Base-by-base conservation (phyloP, 2,888 invertebrate species). In the Drosophila flavopinicola region DNA sequence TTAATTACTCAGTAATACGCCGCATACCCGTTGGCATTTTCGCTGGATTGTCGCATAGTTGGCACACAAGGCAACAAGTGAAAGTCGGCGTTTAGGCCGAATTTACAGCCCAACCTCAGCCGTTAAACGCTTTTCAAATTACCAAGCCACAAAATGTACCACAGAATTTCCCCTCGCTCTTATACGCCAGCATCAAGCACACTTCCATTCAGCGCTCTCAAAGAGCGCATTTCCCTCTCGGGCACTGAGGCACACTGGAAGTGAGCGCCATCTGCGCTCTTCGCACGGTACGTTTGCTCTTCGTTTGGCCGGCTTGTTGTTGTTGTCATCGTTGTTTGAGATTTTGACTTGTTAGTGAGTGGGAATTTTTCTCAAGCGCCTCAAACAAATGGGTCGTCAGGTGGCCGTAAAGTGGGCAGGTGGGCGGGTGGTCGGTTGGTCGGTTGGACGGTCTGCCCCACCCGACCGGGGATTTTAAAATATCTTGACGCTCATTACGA, bases 201-300 rank as follows among this genome's bases (percentile, higher is more conserved):
- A 15, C 35, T 84, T 80, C 80, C 80, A 80, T 77, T 80, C 85
- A 80, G 80, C 79, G 23, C 33, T 23, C n/a, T 6, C 3, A 30
- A 72, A 77, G 84, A 79, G 82, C 15, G 59, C 72, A 78, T 72
- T 69, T 72, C 83, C 85, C 58, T 5, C 11, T 9, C n/a, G 5
- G 2, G 3, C n/a, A 10, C 27, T 41, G 6, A 23, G 0, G 20
- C 20, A 20, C 32, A 47, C 20, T 72, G 79, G 72, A 78, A 66
- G 3, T 52, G 56, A 48, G 51, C 25, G 20, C 7, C 0, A 10
- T 5, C 1, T 9, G n/a, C 9, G n/a, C 24, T 17, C 33, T 9
- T 11, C 32, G 6, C 11, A 17, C 6, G 65, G 75, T 53, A 72
- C 45, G 44, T 80, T 75, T 73, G 6, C 79, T 80, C 84, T 75